Conservation (phyloP, 2,797 vertebrate species). For the Urosaurus nigricauda region DNA sequence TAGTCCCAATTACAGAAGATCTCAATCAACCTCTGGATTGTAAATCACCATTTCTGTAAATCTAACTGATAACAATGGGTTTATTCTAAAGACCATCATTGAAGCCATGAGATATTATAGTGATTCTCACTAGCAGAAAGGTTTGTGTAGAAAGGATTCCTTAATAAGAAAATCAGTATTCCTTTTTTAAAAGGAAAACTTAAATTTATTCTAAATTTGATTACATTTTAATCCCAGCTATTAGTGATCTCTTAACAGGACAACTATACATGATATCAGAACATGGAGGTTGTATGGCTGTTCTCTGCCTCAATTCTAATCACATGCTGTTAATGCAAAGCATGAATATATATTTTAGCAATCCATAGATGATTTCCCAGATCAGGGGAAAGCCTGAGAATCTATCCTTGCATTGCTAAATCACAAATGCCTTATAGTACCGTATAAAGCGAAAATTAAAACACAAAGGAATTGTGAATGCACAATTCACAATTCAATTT, state of each 20-base stretch:
- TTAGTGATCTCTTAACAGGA: not conserved
- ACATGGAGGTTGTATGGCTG: not conserved
- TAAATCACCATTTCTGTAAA: too few relatives aligned
- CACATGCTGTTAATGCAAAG: not conserved
- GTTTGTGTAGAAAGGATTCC: not conserved
- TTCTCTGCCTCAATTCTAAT: not conserved
- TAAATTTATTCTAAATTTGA: not conserved
- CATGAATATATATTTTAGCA: not conserved
- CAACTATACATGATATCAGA: not conserved
- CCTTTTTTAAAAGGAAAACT: not conserved
- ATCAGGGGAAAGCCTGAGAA: not conserved
- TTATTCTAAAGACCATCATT: too few relatives aligned
- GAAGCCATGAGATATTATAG: constrained; percentile 19
- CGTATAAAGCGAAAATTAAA: not conserved
- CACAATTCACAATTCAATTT: not conserved
- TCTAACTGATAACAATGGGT: too few relatives aligned
- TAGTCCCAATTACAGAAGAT: too few relatives aligned
- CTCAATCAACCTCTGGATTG: too few relatives aligned
- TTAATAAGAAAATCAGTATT: not conserved
- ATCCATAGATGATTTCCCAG: not conserved
- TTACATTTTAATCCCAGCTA: not conserved
- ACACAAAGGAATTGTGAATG: not conserved
- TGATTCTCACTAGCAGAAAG: not conserved
- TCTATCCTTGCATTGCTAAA: not conserved
- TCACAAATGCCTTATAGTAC: not conserved